These are phyloP conservation scores for Aphelocoma coerulescens DNA, from an alignment of 2,113 vertebrate genomes.

Conservation along the genomic window DNA sequence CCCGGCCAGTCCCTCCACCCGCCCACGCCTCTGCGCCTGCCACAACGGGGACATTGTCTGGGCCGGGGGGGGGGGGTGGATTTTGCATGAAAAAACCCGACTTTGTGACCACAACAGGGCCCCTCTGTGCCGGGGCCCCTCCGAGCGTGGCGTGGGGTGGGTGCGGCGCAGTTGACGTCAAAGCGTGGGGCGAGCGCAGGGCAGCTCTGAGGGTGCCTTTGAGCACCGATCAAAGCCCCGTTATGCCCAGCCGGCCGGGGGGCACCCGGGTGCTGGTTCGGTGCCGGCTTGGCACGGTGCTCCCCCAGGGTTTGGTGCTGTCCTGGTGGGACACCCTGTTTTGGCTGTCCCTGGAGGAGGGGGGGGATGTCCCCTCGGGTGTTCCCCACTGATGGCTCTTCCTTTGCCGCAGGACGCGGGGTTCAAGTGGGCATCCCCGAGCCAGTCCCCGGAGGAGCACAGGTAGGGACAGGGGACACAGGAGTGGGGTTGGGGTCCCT, in stretches of 20 bases:
- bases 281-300: background rate
- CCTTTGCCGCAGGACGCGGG: conserved; percentile 68
- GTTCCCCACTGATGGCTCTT: background rate
- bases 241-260: background rate
- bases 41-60: conserved; percentile 36
- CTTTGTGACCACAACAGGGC: conserved; percentile 35
- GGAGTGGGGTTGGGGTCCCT: background rate
- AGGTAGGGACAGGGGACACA: conserved; percentile 52
- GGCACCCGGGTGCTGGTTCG: background rate
- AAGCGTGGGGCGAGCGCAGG: background rate
- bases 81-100: background rate
- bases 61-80: too few relatives aligned
- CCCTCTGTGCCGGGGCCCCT: conserved; percentile 2
- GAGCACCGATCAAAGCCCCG: background rate
- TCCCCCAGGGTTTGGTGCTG: background rate
- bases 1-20: background rate
- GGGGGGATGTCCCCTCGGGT: background rate
- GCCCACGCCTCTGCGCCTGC: background rate
- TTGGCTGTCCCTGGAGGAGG: background rate
- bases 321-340: accelerated
- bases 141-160: background rate
- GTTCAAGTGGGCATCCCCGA: conserved; percentile 83
- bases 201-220: conserved; percentile 24
- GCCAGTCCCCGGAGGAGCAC: conserved; percentile 82
- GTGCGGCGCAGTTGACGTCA: background rate